phyloP scores from a whole-genome alignment of 1,140 invertebrate species.

The Hydropsyche tenuis region DNA sequence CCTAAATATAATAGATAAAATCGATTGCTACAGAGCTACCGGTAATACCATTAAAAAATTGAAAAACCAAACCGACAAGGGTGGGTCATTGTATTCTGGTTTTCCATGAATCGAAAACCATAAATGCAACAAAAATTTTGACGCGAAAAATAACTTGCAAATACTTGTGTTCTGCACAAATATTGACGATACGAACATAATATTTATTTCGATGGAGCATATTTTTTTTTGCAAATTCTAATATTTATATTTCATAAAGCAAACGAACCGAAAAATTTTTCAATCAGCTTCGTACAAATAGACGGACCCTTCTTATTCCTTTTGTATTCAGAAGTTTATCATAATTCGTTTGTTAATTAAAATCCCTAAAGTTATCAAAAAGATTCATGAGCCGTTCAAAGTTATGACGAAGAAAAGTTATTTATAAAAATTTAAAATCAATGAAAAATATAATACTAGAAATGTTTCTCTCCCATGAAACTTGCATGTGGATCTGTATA shows the following conservation, averaged over 20 bases:
- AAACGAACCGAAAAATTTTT: neutral
- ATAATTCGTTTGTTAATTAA: slow-evolving; percentile 1
- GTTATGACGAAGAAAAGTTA: neutral
- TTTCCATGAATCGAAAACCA: neutral
- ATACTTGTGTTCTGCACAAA: too few relatives aligned
- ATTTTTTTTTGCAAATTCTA: neutral
- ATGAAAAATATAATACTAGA: too few relatives aligned
- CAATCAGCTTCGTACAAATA: neutral
- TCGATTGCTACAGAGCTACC: slow-evolving; percentile 13
- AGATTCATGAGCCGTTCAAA: neutral
- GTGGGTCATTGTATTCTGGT: neutral
- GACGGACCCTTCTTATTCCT: neutral
- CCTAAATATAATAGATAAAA: slow-evolving; percentile 13
- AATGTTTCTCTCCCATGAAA: neutral
- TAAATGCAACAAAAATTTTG: too few relatives aligned
- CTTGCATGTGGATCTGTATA: too few relatives aligned
- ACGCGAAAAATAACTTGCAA: too few relatives aligned
- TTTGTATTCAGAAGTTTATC: neutral
- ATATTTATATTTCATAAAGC: neutral
- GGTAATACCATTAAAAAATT: slow-evolving; percentile 15
- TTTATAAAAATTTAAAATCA: too few relatives aligned
- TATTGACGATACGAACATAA: too few relatives aligned
- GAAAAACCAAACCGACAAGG: slow-evolving; percentile 11
- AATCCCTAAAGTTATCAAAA: neutral
- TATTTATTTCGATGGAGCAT: too few relatives aligned